phyloP scores from a whole-genome alignment of 1,140 invertebrate species.

The Bombus confusus region DNA sequence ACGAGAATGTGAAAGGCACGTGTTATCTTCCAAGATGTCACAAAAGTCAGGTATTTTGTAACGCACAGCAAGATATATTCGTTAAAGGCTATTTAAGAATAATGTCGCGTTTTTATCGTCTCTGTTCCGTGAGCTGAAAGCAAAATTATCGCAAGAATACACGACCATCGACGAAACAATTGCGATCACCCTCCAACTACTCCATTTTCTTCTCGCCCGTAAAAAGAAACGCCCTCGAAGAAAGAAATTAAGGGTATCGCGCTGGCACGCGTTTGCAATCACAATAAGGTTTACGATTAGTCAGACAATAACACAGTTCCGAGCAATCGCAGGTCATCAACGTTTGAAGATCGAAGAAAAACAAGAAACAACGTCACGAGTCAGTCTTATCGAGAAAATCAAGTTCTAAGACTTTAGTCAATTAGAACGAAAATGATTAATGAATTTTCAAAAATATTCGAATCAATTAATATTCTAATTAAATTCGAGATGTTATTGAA shows the following conservation, averaged over 20 bases:
- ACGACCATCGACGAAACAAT: constrained; percentile 9
- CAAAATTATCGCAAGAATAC: constrained; percentile 1
- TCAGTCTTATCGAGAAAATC: neutral
- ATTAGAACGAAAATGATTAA: neutral
- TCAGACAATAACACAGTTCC: neutral
- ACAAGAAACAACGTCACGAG: no score
- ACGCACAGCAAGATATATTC: neutral
- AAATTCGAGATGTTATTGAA: no score
- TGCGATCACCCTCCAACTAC: no score
- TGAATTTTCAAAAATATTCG: no score
- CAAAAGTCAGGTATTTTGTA: neutral
- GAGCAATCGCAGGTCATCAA: no score
- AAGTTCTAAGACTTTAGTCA: neutral
- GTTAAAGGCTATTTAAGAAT: neutral
- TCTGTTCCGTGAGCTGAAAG: no score
- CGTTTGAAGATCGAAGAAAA: no score
- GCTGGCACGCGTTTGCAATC: constrained; percentile 40
- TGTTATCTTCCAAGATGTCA: constrained; percentile 32
- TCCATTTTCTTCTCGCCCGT: no score
- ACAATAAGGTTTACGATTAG: constrained; percentile 63
- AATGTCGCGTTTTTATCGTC: neutral
- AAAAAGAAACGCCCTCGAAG: no score
- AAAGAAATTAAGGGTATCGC: no score
- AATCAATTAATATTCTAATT: no score
- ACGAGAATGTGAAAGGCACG: neutral